A percentile compares a stretch with the other conserved stretches of the same genome.
Evolutionary conservation across 2,797 vertebrate genomes (phyloP).

Genomic region (Leuciscus waleckii): DNA sequence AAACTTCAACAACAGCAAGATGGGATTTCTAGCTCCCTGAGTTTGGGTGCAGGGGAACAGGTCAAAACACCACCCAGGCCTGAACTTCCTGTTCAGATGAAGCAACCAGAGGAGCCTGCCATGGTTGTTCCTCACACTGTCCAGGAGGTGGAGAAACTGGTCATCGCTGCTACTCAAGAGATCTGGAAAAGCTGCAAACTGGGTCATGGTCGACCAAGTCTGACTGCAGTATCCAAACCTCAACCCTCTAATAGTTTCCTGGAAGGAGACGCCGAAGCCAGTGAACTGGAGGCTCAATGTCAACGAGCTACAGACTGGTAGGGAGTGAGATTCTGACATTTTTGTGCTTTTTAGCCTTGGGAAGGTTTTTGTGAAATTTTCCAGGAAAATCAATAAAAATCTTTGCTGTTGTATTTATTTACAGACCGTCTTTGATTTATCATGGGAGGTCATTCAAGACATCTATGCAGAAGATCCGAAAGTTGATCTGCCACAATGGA

Average conservation of each 20-base stretch:
- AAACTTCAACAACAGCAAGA: slow-evolving; percentile 76
- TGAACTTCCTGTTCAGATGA: slow-evolving; percentile 76
- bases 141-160: slow-evolving; percentile 88
- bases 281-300: slow-evolving; percentile 83
- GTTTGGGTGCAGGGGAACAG: slow-evolving; percentile 69
- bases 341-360: not conserved
- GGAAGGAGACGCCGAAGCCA: slow-evolving; percentile 68
- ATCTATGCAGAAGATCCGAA: slow-evolving; percentile 93
- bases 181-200: slow-evolving; percentile 89
- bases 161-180: slow-evolving; percentile 83
- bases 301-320: slow-evolving; percentile 91
- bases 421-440: slow-evolving; percentile 94
- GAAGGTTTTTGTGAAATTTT: not conserved
- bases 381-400: not conserved
- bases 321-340: not conserved
- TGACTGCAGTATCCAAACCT: slow-evolving; percentile 68
- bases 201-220: slow-evolving; percentile 73
- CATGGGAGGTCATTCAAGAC: slow-evolving; percentile 93
- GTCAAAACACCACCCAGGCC: slow-evolving; percentile 78
- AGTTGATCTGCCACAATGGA: slow-evolving; percentile 89
- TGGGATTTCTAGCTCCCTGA: slow-evolving; percentile 50
- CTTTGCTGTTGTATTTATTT: slow-evolving; percentile 13
- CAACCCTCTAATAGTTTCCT: slow-evolving; percentile 77
- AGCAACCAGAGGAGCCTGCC: slow-evolving; percentile 83
- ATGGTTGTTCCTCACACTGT: slow-evolving; percentile 90